phyloP scores from a whole-genome alignment of 2,113 vertebrate genomes.

The Serinus canaria region DNA sequence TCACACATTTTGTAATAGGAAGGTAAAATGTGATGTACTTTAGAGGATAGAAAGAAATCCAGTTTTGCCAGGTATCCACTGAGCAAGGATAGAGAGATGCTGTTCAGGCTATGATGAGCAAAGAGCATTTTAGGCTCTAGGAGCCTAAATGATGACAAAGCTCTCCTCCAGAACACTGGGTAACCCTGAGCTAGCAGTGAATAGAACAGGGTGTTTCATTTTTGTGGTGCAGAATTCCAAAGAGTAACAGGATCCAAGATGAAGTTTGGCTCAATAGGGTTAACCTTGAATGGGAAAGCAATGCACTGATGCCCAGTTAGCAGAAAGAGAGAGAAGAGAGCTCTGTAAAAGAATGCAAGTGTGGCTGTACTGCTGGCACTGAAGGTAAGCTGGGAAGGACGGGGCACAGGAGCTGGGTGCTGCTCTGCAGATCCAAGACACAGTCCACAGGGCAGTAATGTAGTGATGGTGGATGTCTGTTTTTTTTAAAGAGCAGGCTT shows the following conservation, averaged over 20 bases:
- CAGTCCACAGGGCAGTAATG: accelerated
- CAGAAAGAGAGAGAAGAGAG: background rate
- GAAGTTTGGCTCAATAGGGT: background rate
- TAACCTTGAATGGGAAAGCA: background rate
- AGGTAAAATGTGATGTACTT: background rate
- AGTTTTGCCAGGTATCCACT: background rate
- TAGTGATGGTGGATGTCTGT: no score
- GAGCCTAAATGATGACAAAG: background rate
- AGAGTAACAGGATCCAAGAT: background rate
- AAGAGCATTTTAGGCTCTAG: background rate
- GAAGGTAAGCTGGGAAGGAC: accelerated
- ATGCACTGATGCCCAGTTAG: background rate
- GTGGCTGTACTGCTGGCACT: background rate
- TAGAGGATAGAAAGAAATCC: background rate
- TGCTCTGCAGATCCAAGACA: background rate
- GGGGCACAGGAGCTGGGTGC: accelerated
- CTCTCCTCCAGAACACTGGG: background rate
- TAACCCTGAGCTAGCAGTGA: background rate
- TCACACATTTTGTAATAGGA: background rate
- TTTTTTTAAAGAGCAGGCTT: background rate
- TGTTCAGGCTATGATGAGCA: background rate
- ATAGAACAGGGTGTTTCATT: background rate
- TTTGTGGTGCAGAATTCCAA: background rate
- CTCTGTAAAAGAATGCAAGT: background rate
- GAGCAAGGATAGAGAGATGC: background rate